These are phyloP conservation scores for Cephus runcator DNA, from an alignment of 2,888 invertebrate species.

Conservation along the genomic window DNA sequence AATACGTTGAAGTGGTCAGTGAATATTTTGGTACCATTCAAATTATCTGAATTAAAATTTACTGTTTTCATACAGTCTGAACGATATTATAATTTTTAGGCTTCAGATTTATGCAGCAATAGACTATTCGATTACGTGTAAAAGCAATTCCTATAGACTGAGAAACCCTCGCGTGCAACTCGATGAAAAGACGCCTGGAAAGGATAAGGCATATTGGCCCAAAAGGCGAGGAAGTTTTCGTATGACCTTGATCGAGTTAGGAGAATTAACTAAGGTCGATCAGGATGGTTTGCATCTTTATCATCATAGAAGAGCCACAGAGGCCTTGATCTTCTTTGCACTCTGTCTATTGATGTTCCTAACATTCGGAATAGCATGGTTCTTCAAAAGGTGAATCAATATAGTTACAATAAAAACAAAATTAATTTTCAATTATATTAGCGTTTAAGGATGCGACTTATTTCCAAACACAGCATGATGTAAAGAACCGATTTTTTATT, in stretches of 20 bases:
- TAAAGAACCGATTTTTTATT: neutral
- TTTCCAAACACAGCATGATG: neutral
- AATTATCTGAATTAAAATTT: neutral
- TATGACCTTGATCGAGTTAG: conserved; percentile 20
- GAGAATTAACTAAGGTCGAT: conserved; percentile 14
- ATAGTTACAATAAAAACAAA: neutral
- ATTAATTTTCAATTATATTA: neutral
- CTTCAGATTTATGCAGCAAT: conserved; percentile 16
- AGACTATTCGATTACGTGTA: conserved; percentile 16
- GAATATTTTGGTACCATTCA: neutral
- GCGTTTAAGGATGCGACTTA: neutral
- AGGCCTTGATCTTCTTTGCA: conserved; percentile 54
- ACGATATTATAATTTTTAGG: conserved; percentile 1
- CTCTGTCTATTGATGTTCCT: conserved; percentile 55
- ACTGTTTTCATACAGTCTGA: neutral
- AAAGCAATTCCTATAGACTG: conserved; percentile 11
- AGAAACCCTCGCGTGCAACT: conserved; percentile 15
- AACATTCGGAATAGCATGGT: conserved; percentile 51
- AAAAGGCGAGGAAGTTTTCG: conserved; percentile 26
- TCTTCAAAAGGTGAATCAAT: conserved; percentile 52
- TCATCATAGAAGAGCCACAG: conserved; percentile 29
- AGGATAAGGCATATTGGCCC: conserved; percentile 26
- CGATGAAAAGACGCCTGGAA: conserved; percentile 1
- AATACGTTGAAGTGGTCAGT: conserved; percentile 17
- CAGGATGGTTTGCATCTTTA: conserved; percentile 25